Evolutionary conservation across 2,888 invertebrate species (phyloP).

Genomic region (Nasonovia ribisnigri): DNA sequence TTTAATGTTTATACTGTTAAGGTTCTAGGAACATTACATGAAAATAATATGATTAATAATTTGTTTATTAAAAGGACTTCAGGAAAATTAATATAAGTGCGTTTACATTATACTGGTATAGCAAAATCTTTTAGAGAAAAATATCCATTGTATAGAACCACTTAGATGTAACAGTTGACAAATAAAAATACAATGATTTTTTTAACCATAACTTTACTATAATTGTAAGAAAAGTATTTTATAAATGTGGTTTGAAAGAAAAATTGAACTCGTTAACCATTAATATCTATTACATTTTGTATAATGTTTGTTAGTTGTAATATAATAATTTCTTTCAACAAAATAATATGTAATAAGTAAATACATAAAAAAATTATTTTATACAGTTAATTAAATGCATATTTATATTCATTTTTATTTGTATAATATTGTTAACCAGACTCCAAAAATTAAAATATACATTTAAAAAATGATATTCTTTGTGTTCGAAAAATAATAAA

Average conservation of each 20-base stretch:
- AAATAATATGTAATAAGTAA: no score
- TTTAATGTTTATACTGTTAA: not conserved
- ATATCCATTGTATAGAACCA: no score
- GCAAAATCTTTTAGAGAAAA: no score
- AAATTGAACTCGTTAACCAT: no score
- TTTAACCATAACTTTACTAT: not conserved
- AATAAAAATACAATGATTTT: not conserved
- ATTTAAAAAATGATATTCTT: not conserved
- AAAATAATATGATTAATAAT: not conserved
- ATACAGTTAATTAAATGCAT: not conserved
- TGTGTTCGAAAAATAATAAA: not conserved
- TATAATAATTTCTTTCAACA: no score
- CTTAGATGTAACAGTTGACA: no score
- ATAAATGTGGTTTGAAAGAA: not conserved
- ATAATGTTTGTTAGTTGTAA: no score
- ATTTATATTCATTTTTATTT: not conserved
- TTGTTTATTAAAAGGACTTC: not conserved
- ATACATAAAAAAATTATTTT: no score
- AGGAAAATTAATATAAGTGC: not conserved
- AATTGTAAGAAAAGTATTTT: not conserved
- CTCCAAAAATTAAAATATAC: not conserved
- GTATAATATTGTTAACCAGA: not conserved
- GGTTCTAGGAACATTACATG: not conserved
- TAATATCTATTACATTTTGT: no score
- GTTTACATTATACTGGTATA: not conserved